Percentiles rank a stretch among this genome's conserved stretches.
Evolutionary conservation across 2,113 vertebrate genomes (phyloP).

Genomic region (Scalopus aquaticus): DNA sequence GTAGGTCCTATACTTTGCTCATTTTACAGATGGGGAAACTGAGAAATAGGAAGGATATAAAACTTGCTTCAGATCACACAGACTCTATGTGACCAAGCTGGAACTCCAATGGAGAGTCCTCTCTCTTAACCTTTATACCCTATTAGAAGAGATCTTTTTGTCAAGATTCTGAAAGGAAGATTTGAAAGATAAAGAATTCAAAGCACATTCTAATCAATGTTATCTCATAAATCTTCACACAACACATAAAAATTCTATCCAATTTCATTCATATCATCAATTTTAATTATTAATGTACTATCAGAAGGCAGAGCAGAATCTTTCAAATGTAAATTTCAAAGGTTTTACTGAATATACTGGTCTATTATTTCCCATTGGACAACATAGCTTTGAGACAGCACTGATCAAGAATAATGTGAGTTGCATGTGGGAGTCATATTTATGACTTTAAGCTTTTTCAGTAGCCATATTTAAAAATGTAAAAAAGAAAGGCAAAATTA

Average conservation of each 20-base stretch:
- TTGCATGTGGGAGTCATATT: not conserved
- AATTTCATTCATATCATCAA: not conserved
- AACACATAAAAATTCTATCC: not conserved
- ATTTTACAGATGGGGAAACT: not conserved
- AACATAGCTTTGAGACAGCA: not conserved
- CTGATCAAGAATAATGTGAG: not conserved
- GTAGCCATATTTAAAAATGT: not conserved
- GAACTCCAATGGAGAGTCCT: not conserved
- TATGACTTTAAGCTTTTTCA: constrained; percentile 10
- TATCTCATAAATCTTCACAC: not conserved
- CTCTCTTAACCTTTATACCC: not conserved
- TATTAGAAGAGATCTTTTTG: not conserved
- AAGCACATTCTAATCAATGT: not conserved
- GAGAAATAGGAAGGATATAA: not conserved
- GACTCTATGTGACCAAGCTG: not conserved
- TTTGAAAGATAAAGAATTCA: not conserved
- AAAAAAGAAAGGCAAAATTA: not conserved
- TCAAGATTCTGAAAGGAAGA: not conserved
- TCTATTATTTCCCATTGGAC: not conserved
- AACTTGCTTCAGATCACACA: not conserved
- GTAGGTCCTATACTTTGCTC: not conserved
- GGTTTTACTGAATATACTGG: not conserved
- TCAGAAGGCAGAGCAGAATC: not conserved
- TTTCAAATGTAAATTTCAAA: constrained; percentile 7
- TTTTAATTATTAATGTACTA: not conserved